Conservation (phyloP, 1,140 invertebrate species). For the Spodoptera litura region DNA sequence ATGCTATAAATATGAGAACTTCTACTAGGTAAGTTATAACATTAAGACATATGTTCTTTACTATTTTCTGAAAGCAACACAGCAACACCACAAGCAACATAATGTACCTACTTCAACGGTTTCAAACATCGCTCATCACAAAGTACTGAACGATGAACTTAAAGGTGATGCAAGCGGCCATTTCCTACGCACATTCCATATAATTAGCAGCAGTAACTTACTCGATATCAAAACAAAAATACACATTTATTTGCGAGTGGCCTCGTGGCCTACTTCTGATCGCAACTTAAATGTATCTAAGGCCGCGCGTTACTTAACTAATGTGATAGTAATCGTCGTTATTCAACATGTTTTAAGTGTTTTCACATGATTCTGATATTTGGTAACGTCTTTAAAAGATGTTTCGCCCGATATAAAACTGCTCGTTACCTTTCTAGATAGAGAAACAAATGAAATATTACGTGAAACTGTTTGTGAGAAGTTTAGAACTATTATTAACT, state of each 20-base stretch:
- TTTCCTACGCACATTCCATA: background rate
- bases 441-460: constrained; percentile 32
- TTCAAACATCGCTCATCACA: no score
- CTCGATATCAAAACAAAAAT: constrained; percentile 1
- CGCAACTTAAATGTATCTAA: constrained; percentile 18
- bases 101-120: no score
- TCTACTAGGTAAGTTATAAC: no score
- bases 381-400: constrained; percentile 29
- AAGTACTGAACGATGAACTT: background rate
- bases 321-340: constrained; percentile 39
- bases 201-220: constrained; percentile 19
- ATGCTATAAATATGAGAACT: no score
- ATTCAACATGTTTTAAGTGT: constrained; percentile 43
- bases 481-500: background rate
- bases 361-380: constrained; percentile 45
- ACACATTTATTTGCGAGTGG: constrained; percentile 20
- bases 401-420: constrained; percentile 2
- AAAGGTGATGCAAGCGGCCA: background rate
- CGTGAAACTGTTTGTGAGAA: constrained; percentile 20
- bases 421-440: constrained; percentile 24
- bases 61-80: no score
- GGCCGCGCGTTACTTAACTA: constrained; percentile 31
- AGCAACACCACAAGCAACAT: no score
- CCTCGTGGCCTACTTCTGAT: constrained; percentile 35
- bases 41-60: no score